Percentiles rank a stretch among this genome's conserved stretches.
Evolutionary conservation across 2,888 invertebrate species (phyloP).

Genomic region (Gibbula magus): DNA sequence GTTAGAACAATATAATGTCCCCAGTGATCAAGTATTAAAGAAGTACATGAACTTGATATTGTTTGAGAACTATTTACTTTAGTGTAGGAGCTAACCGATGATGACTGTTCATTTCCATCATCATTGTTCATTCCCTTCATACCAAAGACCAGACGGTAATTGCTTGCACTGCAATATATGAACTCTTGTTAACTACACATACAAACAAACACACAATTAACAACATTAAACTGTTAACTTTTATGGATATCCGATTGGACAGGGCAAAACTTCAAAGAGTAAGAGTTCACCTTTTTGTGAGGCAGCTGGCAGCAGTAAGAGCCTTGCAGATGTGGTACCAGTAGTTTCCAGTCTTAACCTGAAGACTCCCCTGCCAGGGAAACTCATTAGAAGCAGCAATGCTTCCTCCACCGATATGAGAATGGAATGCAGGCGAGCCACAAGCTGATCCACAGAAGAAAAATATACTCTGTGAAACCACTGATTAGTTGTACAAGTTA

Average conservation of each 20-base stretch:
- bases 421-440: not conserved
- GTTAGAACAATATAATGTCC: not conserved
- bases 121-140: not conserved
- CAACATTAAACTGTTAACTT: too few species aligned
- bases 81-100: not conserved
- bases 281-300: not conserved
- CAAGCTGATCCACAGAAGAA: not conserved
- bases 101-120: conserved; percentile 19
- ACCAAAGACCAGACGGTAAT: conserved; percentile 15
- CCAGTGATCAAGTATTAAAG: not conserved
- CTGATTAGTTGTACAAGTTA: too few species aligned
- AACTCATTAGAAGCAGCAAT: conserved; percentile 25
- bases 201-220: too few species aligned
- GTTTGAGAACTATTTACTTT: not conserved
- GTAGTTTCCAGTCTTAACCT: conserved; percentile 15
- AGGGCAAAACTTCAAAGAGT: too few species aligned
- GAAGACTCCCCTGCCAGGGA: conserved; percentile 27
- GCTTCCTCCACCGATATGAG: conserved; percentile 19
- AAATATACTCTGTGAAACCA: too few species aligned
- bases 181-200: not conserved
- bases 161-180: not conserved
- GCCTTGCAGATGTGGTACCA: conserved; percentile 37
- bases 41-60: not conserved
- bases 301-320: conserved; percentile 40
- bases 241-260: too few species aligned